A percentile compares a stretch with the other conserved stretches of the same genome.
phyloP scores from a whole-genome alignment of 37 sponge, comb jelly and placozoan genomes.

The Ephydatia muelleri region DNA sequence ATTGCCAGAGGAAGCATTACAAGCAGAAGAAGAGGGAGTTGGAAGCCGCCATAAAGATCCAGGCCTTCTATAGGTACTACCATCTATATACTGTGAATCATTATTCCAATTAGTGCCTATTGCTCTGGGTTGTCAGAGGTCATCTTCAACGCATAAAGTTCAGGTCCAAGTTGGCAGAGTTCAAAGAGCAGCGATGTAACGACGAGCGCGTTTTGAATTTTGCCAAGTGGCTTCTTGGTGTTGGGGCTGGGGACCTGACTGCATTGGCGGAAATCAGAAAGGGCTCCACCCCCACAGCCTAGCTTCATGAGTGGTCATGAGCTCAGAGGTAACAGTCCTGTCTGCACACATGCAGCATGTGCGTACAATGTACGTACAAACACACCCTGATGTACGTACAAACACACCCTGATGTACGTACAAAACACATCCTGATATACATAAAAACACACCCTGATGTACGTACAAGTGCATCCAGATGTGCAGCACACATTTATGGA shows the following conservation, averaged over 20 bases:
- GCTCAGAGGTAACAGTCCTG: not conserved
- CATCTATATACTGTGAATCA: not conserved
- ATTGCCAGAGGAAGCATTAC: conserved; percentile 37
- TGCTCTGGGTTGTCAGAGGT: conserved; percentile 22
- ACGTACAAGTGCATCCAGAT: too few species aligned
- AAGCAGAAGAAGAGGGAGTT: conserved; percentile 15
- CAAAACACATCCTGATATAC: too few species aligned
- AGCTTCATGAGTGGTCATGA: not conserved
- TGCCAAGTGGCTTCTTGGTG: conserved; percentile 7
- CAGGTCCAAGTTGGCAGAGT: not conserved
- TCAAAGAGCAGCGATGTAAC: conserved; percentile 22
- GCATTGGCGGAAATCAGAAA: not conserved
- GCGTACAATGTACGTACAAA: not conserved
- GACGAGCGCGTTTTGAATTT: conserved; percentile 46
- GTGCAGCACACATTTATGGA: too few species aligned
- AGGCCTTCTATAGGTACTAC: conserved; percentile 45
- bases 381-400: not conserved
- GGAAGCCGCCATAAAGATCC: conserved; percentile 48
- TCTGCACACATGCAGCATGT: too few species aligned
- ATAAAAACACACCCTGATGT: not conserved
- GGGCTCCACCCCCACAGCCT: not conserved
- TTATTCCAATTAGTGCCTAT: not conserved
- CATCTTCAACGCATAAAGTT: conserved; percentile 33
- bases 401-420: too few species aligned
- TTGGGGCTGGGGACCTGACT: not conserved